Conservation (phyloP, 1,140 invertebrate species). For the Solenopsis fugax region DNA sequence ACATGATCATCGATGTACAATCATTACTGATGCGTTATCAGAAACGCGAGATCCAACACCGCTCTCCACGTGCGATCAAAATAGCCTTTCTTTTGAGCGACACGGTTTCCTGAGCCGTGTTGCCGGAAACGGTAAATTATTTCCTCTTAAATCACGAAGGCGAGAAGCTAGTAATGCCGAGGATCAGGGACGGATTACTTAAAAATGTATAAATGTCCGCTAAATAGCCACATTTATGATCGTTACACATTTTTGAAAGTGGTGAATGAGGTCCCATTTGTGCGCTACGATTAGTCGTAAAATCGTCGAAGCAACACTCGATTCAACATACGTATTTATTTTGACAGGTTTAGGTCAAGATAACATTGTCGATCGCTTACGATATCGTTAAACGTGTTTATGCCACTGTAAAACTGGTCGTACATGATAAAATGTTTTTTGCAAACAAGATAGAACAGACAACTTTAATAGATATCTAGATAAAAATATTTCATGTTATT, state of each 20-base stretch:
- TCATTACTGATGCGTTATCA: not conserved
- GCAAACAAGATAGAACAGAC: not conserved
- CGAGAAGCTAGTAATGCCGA: slow-evolving; percentile 68
- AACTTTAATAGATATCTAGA: not conserved
- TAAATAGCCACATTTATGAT: slow-evolving; percentile 27
- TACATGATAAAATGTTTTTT: slow-evolving; percentile 4
- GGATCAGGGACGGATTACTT: slow-evolving; percentile 53
- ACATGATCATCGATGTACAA: not conserved
- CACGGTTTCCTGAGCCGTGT: slow-evolving; percentile 70
- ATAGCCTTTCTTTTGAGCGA: slow-evolving; percentile 48
- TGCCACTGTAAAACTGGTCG: slow-evolving; percentile 26
- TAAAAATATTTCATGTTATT: not conserved
- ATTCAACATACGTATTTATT: slow-evolving; percentile 9
- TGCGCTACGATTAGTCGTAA: slow-evolving; percentile 27
- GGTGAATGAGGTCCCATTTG: not conserved
- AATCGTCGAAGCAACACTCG: not conserved
- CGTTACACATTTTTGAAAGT: slow-evolving; percentile 20
- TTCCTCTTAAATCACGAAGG: slow-evolving; percentile 79
- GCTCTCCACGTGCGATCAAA: not conserved
- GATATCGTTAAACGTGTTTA: slow-evolving; percentile 32
- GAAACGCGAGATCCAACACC: not conserved
- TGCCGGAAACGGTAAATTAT: slow-evolving; percentile 79
- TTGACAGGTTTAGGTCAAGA: slow-evolving; percentile 13
- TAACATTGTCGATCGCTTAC: slow-evolving; percentile 11
- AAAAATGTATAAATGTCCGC: slow-evolving; percentile 47